Conservation (phyloP, 2,888 invertebrate genomes). For the Caradrina kadenii region DNA sequence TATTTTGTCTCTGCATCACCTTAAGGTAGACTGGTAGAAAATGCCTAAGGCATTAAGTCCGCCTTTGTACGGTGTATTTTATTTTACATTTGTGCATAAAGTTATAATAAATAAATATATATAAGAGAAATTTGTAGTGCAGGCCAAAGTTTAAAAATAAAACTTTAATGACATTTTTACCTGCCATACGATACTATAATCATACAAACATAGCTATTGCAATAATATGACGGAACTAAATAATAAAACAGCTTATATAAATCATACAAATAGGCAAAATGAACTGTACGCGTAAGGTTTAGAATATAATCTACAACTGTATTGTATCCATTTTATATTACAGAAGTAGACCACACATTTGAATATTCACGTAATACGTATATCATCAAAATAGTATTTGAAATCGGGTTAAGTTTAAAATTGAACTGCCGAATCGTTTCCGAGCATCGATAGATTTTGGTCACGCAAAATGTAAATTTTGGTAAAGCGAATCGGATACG, state of each 20-base stretch:
- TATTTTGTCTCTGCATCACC: no score
- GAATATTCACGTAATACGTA: conserved; percentile 37
- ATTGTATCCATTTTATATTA: conserved; percentile 2
- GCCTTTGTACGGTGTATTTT: no score
- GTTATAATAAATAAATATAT: no score
- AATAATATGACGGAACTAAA: neutral
- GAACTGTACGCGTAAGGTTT: no score
- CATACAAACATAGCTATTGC: neutral
- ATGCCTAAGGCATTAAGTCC: no score
- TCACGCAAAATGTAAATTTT: conserved; percentile 65
- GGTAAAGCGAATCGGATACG: conserved; percentile 52
- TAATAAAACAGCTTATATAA: neutral
- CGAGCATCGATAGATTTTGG: conserved; percentile 54
- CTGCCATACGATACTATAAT: no score
- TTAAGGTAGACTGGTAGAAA: no score
- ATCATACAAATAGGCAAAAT: neutral
- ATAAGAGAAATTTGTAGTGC: neutral
- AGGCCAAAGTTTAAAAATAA: no score
- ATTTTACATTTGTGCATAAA: no score
- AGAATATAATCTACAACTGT: neutral
- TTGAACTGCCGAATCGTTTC: conserved; percentile 41
- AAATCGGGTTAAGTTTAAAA: conserved; percentile 56
- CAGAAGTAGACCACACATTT: conserved; percentile 19
- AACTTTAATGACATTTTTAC: no score
- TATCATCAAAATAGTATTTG: conserved; percentile 28